Base-by-base conservation (phyloP, 35 echinoderm and acorn worm species). In the Lytechinus pictus region DNA sequence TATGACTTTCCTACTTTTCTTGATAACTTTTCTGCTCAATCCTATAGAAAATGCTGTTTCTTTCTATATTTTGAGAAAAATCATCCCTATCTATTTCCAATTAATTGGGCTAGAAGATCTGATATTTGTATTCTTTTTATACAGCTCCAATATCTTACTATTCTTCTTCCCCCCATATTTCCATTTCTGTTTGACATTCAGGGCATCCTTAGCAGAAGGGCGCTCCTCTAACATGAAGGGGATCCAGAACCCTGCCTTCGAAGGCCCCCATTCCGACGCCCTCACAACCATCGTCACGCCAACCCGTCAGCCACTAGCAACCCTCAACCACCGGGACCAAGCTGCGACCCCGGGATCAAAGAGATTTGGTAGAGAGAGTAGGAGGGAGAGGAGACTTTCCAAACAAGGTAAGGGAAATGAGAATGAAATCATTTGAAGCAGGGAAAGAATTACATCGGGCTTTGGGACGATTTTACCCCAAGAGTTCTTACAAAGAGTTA, bases 191-290 rank as follows among this genome's bases (percentile, higher is more conserved):
- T 21, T 71, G 13, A 21, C 61, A 24, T 71, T 8, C 55, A 93
- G 92, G 57, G 54, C 53, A 27, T 93, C 92, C 51, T 54, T 93
- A 24, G 92, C 92, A 55, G 92, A 93, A 24, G 92, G 92, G 27
- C 92, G 92, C 1, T 27, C 52, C 52, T 53, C 29, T 9, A 93
- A 54, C 53, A 16, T 93, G n/a, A 54, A 93, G 28, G 54, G 92
- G 54, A 93, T 93, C 9, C 92, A 93, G 52, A 93, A 93, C 92
- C 92, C 92, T 4, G 92, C 92, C 92, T 93, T 93, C 28, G 92
- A 54, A 93, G 54, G n/a, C 52, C 54, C 92, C 55, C 88, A 90
- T 52, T 90, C 88, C 10, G 27, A 54, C 1, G 52, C 88, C 52
- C 92, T 93, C 29, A n/a, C 92, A 54, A 54, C 92, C 55, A 93